These are phyloP conservation scores for Biston stratarius DNA, from an alignment of 2,888 invertebrate species.

Conservation along the genomic window DNA sequence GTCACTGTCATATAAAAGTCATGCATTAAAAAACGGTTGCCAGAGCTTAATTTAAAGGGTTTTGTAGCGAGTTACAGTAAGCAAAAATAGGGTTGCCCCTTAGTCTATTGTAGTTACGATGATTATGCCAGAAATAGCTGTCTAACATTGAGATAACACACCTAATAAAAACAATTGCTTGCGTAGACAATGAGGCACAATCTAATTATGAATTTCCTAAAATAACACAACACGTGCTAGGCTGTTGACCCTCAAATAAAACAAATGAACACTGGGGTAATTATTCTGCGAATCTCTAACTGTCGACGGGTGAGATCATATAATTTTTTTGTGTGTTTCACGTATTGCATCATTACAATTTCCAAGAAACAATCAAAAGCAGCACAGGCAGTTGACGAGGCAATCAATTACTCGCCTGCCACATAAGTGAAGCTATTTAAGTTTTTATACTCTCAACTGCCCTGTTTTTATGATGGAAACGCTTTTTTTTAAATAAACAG, in stretches of 20 bases:
- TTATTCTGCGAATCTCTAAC: constrained; percentile 24
- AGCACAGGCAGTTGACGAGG: constrained; percentile 15
- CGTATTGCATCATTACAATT: constrained; percentile 23
- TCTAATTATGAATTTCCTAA: constrained; percentile 19
- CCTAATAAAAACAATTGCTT: constrained; percentile 16
- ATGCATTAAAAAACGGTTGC: too few species aligned
- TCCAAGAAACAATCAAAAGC: constrained; percentile 26
- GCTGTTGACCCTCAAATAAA: constrained; percentile 22
- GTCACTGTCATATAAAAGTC: too few species aligned
- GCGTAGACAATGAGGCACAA: constrained; percentile 17
- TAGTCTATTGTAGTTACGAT: too few species aligned
- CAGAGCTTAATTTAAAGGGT: too few species aligned
- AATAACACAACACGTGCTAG: constrained; percentile 22
- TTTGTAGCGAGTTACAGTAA: too few species aligned
- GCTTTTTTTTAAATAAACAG: constrained; percentile 20
- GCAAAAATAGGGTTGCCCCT: too few species aligned
- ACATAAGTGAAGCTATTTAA: constrained; percentile 25
- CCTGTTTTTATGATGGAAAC: constrained; percentile 18
- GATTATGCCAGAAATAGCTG: not conserved
- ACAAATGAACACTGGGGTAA: constrained; percentile 15
- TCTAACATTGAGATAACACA: not conserved
- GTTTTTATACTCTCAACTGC: constrained; percentile 14
- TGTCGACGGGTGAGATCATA: constrained; percentile 22
- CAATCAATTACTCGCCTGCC: constrained; percentile 23
- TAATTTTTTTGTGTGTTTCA: constrained; percentile 11